Base-by-base conservation (phyloP, 2,113 vertebrate species). In the Connochaetes taurinus region DNA sequence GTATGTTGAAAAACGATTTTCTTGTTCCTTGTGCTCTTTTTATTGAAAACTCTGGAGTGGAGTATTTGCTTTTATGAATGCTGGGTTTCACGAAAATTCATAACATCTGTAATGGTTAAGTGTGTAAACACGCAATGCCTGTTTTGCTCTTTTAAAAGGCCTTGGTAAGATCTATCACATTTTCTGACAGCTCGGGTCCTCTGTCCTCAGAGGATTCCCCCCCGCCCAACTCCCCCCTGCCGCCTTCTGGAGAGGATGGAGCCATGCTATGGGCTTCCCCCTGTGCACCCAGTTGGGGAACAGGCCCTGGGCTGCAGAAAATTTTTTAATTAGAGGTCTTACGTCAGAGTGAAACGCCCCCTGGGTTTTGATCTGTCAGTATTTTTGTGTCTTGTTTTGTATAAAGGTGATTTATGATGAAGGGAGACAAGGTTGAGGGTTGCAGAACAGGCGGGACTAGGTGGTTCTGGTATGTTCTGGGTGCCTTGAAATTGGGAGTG, bases 1-100 rank as follows among this genome's bases (percentile, higher is more conserved):
- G 0, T 21, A 31, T 14, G 6, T 60, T 9, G 5, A 25, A 50
- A 98, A 53, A 52, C 1, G 25, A 43, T 80, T n/a, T 81, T 80
- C 76, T 45, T 95, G 74, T 97, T 93, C 92, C 83, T 62, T 53
- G 14, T 2, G 2, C 0, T 71, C 64, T 91, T 93, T 12, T 12
- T 95, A 91, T 91, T 95, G 74, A n/a, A 31, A 96, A n/a, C 60
- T 82, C 89, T 80, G 74, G 60, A 80, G 53, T 13, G 7, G n/a
- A 8, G 0, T 80, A 3, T 78, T 93, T 60, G 92, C 94, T 92
- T 87, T 78, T 94, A 7, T 94, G 62, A 97, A 74, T 86, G 81
- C 88, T 64, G 52, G 43, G 25, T 87, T 96, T 92, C 90, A 55
- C 9, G n/a, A 57, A 92, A 40, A 45, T 36, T 40, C 57, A 7